These are phyloP conservation scores for Notothenia coriiceps DNA, from an alignment of 2,113 vertebrate species.

Conservation along the genomic window DNA sequence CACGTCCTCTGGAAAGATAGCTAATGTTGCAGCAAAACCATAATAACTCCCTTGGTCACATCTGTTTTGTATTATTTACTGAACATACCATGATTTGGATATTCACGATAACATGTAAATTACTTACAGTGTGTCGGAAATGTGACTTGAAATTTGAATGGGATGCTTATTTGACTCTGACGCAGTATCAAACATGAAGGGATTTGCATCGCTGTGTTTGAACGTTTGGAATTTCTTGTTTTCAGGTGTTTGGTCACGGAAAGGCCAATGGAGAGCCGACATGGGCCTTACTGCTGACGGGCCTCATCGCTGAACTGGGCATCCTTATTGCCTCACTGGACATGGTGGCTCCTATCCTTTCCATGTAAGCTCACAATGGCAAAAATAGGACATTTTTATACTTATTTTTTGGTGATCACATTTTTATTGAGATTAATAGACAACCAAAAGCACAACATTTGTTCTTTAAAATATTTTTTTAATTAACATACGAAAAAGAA, in stretches of 20 bases:
- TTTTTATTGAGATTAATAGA: too few relatives aligned
- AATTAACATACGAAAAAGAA: too few relatives aligned
- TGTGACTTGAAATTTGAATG: slow-evolving; percentile 21
- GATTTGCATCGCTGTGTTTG: slow-evolving; percentile 60
- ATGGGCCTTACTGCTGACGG: slow-evolving; percentile 95
- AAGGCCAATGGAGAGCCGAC: slow-evolving; percentile 97
- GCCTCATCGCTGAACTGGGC: slow-evolving; percentile 94
- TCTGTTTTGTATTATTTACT: background rate
- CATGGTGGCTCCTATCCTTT: slow-evolving; percentile 99
- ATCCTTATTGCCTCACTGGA: slow-evolving; percentile 99
- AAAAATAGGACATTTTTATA: background rate
- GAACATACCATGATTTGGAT: background rate
- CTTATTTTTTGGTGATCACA: background rate
- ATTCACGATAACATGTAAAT: background rate
- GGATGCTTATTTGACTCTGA: slow-evolving; percentile 43
- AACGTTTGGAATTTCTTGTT: slow-evolving; percentile 4
- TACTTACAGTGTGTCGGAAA: background rate
- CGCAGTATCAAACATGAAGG: background rate
- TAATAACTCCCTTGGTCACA: background rate
- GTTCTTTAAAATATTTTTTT: too few relatives aligned
- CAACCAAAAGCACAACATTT: too few relatives aligned
- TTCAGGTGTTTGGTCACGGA: slow-evolving; percentile 94
- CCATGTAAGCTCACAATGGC: slow-evolving; percentile 88
- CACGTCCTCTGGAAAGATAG: background rate
- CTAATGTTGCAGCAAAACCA: background rate